Evolutionary conservation across 2,797 vertebrate genomes (phyloP).

Genomic region (Amblyopsis hoosieri): DNA sequence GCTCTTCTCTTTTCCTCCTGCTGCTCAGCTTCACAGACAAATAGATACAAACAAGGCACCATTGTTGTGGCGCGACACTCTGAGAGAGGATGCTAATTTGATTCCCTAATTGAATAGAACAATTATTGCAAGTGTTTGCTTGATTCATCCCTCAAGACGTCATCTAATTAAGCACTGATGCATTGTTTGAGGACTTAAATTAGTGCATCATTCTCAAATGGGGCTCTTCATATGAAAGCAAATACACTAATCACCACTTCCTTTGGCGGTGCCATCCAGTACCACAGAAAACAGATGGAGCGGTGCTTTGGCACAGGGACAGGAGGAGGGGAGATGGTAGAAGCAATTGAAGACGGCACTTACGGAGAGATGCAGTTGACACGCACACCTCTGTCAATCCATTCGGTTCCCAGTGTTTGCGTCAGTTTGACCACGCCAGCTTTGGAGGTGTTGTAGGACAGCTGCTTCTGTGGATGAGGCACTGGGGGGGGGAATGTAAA

Average conservation of each 20-base stretch:
- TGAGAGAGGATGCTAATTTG: slow-evolving; percentile 78
- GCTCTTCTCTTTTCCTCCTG: slow-evolving; percentile 54
- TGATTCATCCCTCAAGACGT: slow-evolving; percentile 82
- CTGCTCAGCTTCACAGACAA: slow-evolving; percentile 71
- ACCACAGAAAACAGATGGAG: slow-evolving; percentile 24
- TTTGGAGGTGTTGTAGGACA: slow-evolving; percentile 81
- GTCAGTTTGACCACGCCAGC: slow-evolving; percentile 85
- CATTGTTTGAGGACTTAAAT: slow-evolving; percentile 80
- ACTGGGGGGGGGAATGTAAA: slow-evolving; percentile 52
- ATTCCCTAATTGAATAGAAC: slow-evolving; percentile 84
- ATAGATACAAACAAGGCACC: slow-evolving; percentile 78
- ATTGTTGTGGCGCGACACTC: slow-evolving; percentile 73
- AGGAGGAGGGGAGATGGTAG: not conserved
- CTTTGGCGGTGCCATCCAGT: slow-evolving; percentile 28
- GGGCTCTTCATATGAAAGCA: slow-evolving; percentile 63
- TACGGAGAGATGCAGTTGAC: slow-evolving; percentile 86
- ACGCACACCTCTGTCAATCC: slow-evolving; percentile 81
- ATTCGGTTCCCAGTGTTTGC: slow-evolving; percentile 81
- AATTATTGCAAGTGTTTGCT: slow-evolving; percentile 81
- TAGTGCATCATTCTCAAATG: slow-evolving; percentile 71
- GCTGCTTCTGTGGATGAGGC: slow-evolving; percentile 84
- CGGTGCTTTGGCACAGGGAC: not conserved
- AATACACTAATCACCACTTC: slow-evolving; percentile 56
- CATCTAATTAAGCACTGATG: slow-evolving; percentile 80
- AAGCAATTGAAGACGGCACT: slow-evolving; percentile 53